These are phyloP conservation scores for Pyrrhosoma nymphula DNA, from an alignment of 2,888 invertebrate species.

Conservation along the genomic window DNA sequence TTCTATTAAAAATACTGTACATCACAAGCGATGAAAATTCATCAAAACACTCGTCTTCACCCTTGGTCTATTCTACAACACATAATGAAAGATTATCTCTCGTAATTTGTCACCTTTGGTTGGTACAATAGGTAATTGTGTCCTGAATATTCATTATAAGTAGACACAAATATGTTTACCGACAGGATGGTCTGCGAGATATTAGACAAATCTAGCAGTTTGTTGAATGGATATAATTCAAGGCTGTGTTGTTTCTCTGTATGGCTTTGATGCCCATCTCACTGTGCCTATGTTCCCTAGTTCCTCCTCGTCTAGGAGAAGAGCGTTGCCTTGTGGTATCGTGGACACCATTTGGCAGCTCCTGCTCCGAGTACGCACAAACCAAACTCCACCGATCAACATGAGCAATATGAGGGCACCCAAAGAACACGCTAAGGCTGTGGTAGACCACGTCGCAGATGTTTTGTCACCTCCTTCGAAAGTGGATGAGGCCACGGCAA, in stretches of 20 bases:
- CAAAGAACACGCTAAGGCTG: neutral
- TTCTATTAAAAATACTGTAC: neutral
- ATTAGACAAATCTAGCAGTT: neutral
- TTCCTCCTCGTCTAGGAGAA: constrained; percentile 44
- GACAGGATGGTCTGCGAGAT: neutral
- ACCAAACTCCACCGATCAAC: neutral
- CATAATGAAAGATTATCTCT: neutral
- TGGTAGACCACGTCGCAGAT: neutral
- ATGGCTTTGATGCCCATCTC: constrained; percentile 24
- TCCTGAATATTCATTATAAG: neutral
- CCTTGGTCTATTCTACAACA: neutral
- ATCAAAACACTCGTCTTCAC: neutral
- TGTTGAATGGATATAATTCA: neutral
- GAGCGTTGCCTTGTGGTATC: constrained; percentile 26
- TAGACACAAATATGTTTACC: neutral
- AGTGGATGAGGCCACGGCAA: neutral
- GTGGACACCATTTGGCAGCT: constrained; percentile 19
- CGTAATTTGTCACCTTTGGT: neutral
- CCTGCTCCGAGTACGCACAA: constrained; percentile 4
- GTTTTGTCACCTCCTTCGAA: neutral
- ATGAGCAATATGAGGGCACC: neutral
- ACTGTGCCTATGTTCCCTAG: constrained; percentile 23
- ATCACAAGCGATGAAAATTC: neutral
- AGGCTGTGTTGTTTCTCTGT: constrained; percentile 47
- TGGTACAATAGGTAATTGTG: neutral